These are phyloP conservation scores for Chitala chitala DNA, from an alignment of 2,113 vertebrate genomes.

Conservation along the genomic window DNA sequence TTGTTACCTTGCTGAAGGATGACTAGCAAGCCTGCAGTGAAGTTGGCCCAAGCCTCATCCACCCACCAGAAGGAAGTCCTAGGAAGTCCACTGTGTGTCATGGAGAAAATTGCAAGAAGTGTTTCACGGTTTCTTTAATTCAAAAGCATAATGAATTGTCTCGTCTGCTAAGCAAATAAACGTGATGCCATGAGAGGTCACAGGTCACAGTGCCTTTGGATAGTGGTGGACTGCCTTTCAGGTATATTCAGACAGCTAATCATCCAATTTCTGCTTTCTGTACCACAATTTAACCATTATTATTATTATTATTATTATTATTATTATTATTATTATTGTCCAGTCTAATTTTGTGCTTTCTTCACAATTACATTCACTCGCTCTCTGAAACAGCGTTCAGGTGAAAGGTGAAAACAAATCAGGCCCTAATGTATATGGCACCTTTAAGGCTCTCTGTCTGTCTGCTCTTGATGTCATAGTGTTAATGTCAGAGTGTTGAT, in stretches of 20 bases:
- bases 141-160: too few relatives aligned
- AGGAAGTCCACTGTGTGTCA: too few relatives aligned
- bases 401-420: not conserved
- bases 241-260: not conserved
- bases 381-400: not conserved
- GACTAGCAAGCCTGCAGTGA: too few relatives aligned
- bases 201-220: not conserved
- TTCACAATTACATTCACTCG: not conserved
- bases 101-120: too few relatives aligned
- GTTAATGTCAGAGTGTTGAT: too few relatives aligned
- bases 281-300: too few relatives aligned
- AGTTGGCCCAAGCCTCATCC: too few relatives aligned
- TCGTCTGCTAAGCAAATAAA: too few relatives aligned
- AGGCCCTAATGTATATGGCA: not conserved
- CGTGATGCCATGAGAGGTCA: not conserved
- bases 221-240: not conserved
- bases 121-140: too few relatives aligned
- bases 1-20: too few relatives aligned
- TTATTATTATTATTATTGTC: constrained; percentile 4
- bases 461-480: not conserved
- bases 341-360: not conserved
- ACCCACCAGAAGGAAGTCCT: too few relatives aligned
- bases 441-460: not conserved
- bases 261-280: not conserved
- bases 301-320: not conserved